phyloP scores from a whole-genome alignment of 2,113 vertebrate species.

The Nesoenas mayeri region DNA sequence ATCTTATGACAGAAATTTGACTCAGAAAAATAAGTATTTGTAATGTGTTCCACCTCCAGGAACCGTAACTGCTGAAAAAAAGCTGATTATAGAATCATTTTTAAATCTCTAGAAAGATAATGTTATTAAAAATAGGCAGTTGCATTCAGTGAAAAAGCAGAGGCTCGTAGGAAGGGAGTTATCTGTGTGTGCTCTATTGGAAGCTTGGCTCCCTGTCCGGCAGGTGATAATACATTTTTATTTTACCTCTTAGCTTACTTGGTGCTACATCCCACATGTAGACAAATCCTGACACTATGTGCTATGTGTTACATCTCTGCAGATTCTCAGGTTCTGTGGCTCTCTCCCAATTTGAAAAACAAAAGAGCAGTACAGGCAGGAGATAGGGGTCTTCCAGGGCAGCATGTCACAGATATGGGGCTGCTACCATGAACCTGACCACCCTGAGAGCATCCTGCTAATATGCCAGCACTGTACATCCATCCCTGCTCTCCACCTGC shows the following conservation, averaged over 20 bases:
- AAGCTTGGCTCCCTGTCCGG: rapidly evolving
- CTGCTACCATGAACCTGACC: neutral
- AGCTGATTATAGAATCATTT: neutral
- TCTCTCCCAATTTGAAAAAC: rapidly evolving
- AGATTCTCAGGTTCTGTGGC: neutral
- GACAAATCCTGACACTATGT: neutral
- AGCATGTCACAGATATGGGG: rapidly evolving
- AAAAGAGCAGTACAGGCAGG: neutral
- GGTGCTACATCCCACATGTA: neutral
- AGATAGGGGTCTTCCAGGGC: neutral
- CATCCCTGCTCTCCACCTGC: neutral
- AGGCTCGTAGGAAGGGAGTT: neutral
- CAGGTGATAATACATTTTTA: neutral
- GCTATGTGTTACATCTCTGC: rapidly evolving
- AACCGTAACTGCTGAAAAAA: neutral
- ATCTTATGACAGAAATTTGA: neutral
- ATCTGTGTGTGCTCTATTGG: neutral
- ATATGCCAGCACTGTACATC: rapidly evolving
- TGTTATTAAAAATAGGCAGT: neutral
- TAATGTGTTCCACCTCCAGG: neutral
- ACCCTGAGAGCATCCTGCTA: neutral
- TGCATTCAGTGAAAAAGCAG: neutral
- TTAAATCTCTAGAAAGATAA: neutral
- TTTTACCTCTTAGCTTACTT: neutral
- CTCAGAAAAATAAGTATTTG: neutral